These are phyloP conservation scores for Sinopyrophorus schimmeli DNA, from an alignment of 2,888 invertebrate genomes.

Conservation along the genomic window DNA sequence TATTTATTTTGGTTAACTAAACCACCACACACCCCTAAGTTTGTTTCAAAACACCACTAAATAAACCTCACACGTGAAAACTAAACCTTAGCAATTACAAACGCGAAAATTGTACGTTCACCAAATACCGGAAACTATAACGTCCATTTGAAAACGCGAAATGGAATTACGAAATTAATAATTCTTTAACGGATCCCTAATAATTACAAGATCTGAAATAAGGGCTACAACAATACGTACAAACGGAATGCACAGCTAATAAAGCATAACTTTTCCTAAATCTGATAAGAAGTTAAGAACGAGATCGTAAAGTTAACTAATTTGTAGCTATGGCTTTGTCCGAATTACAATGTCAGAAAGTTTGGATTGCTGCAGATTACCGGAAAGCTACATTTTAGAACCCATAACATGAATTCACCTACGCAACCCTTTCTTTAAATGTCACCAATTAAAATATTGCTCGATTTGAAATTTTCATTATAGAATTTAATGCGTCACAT, in stretches of 20 bases:
- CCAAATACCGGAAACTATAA: constrained; percentile 11
- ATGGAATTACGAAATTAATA: constrained; percentile 8
- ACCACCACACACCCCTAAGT: background rate
- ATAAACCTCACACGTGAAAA: constrained; percentile 3
- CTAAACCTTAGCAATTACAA: constrained; percentile 15
- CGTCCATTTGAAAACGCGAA: background rate
- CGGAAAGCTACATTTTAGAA: constrained; percentile 2
- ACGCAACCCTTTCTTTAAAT: too few species aligned
- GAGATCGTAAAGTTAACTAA: constrained; percentile 22
- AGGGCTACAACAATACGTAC: too few species aligned
- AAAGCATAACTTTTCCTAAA: constrained; percentile 14
- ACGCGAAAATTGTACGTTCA: constrained; percentile 14
- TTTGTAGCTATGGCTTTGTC: constrained; percentile 19
- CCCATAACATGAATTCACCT: too few species aligned
- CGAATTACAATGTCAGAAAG: constrained; percentile 15
- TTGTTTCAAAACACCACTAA: background rate
- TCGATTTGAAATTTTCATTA: too few species aligned
- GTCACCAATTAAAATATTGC: too few species aligned
- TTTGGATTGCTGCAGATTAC: constrained; percentile 8
- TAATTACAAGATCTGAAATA: background rate
- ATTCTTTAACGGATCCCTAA: background rate
- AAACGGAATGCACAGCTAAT: constrained; percentile 20
- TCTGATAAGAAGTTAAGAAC: constrained; percentile 20
- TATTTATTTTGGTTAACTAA: background rate
- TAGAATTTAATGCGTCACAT: too few species aligned